These are phyloP conservation scores for Lordiphosa collinella DNA, from an alignment of 1,140 invertebrate genomes.

Conservation along the genomic window DNA sequence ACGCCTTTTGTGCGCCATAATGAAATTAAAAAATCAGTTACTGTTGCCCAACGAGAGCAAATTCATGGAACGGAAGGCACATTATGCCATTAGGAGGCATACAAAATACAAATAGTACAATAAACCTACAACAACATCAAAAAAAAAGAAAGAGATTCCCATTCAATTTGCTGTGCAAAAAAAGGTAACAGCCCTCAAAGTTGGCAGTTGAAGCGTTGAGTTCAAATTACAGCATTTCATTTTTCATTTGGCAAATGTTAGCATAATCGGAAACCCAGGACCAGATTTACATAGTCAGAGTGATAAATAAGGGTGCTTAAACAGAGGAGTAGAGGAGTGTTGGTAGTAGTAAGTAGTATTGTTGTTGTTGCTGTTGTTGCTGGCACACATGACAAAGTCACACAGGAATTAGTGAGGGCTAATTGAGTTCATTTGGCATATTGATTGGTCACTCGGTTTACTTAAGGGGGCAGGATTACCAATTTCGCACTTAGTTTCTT, in stretches of 20 bases:
- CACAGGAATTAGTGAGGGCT: conserved; percentile 2
- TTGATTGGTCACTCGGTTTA: not conserved
- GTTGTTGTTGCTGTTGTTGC: too few relatives aligned
- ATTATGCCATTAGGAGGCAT: conserved; percentile 70
- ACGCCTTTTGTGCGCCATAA: conserved; percentile 71
- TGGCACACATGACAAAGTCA: not conserved
- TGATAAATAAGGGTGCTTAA: not conserved
- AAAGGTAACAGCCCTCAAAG: conserved; percentile 23
- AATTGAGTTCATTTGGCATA: not conserved
- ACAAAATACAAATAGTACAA: conserved; percentile 29
- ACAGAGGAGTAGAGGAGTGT: too few relatives aligned
- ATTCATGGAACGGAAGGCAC: conserved; percentile 45
- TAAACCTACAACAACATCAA: conserved; percentile 41
- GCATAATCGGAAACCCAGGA: conserved; percentile 46
- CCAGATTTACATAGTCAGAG: conserved; percentile 32
- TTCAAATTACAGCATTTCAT: conserved; percentile 58
- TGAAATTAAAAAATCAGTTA: conserved; percentile 79
- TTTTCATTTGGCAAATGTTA: conserved; percentile 32
- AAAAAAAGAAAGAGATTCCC: conserved; percentile 25
- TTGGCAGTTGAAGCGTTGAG: conserved; percentile 21
- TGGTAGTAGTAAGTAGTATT: too few relatives aligned
- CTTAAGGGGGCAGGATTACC: too few relatives aligned
- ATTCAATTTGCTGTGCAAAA: conserved; percentile 28
- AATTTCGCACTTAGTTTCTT: too few relatives aligned
- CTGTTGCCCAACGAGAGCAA: conserved; percentile 49